phyloP scores from a whole-genome alignment of 2,888 invertebrate genomes.

The Vesta saturnalis region DNA sequence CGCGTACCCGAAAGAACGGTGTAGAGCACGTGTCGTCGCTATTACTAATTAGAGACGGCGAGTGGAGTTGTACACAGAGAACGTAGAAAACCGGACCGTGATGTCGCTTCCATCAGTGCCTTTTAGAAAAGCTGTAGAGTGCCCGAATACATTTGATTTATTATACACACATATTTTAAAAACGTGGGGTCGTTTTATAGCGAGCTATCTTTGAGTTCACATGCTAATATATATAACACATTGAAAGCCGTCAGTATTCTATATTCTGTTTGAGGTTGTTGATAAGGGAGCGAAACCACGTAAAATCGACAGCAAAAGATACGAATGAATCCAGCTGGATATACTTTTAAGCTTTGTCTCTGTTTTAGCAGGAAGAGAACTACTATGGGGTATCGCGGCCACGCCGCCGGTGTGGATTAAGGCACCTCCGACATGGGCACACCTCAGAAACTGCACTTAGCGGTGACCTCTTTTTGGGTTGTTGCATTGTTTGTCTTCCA shows the following conservation, averaged over 20 bases:
- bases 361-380: slow-evolving; percentile 60
- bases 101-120: slow-evolving; percentile 38
- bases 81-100: slow-evolving; percentile 29
- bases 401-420: slow-evolving; percentile 59
- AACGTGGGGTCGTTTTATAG: slow-evolving; percentile 47
- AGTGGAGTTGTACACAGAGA: slow-evolving; percentile 32
- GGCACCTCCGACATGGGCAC: slow-evolving; percentile 58
- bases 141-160: slow-evolving; percentile 53
- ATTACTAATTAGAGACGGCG: slow-evolving; percentile 33
- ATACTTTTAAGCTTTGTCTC: slow-evolving; percentile 36
- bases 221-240: slow-evolving; percentile 52
- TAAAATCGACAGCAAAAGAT: slow-evolving; percentile 29
- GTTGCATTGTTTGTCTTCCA: slow-evolving; percentile 36
- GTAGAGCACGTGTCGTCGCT: slow-evolving; percentile 26
- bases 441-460: slow-evolving; percentile 29
- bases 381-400: slow-evolving; percentile 58
- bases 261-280: slow-evolving; percentile 58
- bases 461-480: slow-evolving; percentile 33
- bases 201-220: slow-evolving; percentile 48
- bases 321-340: slow-evolving; percentile 28
- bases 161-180: slow-evolving; percentile 54
- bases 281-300: slow-evolving; percentile 52
- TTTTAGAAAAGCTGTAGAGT: slow-evolving; percentile 37
- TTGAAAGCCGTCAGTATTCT: slow-evolving; percentile 53
- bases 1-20: slow-evolving; percentile 22